Conservation (phyloP, 2,113 vertebrate species). For the Redunca redunca region DNA sequence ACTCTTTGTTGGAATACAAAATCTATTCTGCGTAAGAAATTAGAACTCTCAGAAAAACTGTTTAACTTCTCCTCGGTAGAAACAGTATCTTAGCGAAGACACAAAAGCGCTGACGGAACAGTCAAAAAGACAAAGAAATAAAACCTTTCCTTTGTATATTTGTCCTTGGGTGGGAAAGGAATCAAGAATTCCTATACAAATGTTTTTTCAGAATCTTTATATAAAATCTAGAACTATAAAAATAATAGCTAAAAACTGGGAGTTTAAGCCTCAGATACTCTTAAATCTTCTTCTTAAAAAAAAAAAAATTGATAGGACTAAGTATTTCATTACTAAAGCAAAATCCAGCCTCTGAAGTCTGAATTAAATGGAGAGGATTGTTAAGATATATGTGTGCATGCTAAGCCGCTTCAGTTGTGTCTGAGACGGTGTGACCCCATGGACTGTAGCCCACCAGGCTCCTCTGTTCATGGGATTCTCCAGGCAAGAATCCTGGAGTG, state of each 20-base stretch:
- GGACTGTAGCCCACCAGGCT: not conserved
- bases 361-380: not conserved
- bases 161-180: not conserved
- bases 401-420: not conserved
- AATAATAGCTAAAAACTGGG: not conserved
- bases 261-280: not conserved
- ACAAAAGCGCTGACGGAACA: not conserved
- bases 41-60: not conserved
- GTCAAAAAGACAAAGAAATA: not conserved
- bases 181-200: not conserved
- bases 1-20: not conserved
- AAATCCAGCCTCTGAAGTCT: not conserved
- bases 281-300: not conserved
- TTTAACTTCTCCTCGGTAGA: not conserved
- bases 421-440: not conserved
- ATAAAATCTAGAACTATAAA: constrained; percentile 30
- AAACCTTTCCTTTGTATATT: not conserved
- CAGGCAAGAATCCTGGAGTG: not conserved
- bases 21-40: not conserved
- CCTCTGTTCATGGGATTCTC: not conserved
- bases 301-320: not conserved
- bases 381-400: not conserved
- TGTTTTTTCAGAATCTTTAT: not conserved
- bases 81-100: not conserved
- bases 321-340: not conserved